phyloP scores from a whole-genome alignment of 2,797 vertebrate species.

The Crypturellus tataupa region DNA sequence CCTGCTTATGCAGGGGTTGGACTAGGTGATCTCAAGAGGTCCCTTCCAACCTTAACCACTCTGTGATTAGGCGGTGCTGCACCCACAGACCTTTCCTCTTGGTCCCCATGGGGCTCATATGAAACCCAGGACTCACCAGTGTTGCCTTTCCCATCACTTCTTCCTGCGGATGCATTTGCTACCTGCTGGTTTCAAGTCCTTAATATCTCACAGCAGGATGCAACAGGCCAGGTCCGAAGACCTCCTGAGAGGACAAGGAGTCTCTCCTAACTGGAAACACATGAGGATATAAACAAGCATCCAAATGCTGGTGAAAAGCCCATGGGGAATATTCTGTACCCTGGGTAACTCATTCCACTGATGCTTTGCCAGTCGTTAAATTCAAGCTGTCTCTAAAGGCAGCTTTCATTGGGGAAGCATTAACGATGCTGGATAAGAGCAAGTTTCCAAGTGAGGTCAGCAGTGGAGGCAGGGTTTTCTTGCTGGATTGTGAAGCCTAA shows the following conservation, averaged over 20 bases:
- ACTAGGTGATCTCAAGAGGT: no score
- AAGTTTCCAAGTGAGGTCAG: slow-evolving; percentile 64
- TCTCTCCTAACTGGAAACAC: not conserved
- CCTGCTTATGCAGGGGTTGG: no score
- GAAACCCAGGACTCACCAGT: not conserved
- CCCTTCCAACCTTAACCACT: no score
- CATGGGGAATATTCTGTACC: not conserved
- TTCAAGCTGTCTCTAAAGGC: not conserved
- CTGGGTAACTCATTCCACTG: not conserved
- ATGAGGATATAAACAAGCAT: accelerated
- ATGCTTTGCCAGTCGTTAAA: not conserved
- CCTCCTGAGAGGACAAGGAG: not conserved
- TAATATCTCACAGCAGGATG: accelerated
- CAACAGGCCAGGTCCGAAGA: not conserved
- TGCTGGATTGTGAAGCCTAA: slow-evolving; percentile 11
- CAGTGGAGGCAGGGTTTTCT: not conserved
- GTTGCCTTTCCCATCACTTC: not conserved
- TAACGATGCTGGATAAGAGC: not conserved
- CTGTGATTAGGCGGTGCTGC: not conserved
- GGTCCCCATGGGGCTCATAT: not conserved
- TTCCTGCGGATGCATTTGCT: not conserved
- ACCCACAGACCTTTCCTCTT: not conserved
- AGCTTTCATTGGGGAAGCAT: slow-evolving; percentile 31
- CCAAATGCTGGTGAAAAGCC: not conserved
- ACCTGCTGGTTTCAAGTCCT: not conserved